These are phyloP conservation scores for Mystacides longicornis DNA, from an alignment of 2,888 invertebrate genomes.

Conservation along the genomic window DNA sequence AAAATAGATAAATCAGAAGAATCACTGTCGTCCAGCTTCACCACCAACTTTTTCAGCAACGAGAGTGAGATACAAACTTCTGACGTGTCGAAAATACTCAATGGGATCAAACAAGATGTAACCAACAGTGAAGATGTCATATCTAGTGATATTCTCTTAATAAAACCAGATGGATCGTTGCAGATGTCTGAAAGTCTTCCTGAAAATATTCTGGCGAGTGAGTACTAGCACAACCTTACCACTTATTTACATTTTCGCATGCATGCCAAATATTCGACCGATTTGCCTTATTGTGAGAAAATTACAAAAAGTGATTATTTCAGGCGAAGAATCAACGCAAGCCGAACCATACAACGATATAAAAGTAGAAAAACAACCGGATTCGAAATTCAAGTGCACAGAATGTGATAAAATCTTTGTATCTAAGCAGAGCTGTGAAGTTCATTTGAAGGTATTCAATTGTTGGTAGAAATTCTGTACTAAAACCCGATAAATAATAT, in stretches of 20 bases:
- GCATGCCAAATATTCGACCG: too few relatives aligned
- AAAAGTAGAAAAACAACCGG: background rate
- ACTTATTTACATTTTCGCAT: too few relatives aligned
- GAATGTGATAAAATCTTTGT: constrained; percentile 54
- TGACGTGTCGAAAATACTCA: background rate
- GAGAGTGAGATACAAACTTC: background rate
- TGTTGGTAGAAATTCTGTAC: too few relatives aligned
- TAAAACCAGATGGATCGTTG: background rate
- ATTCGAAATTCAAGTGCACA: constrained; percentile 40
- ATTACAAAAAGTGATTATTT: too few relatives aligned
- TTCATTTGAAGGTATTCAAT: constrained; percentile 51
- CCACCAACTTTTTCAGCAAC: background rate
- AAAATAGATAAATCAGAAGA: background rate
- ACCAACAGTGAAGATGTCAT: background rate
- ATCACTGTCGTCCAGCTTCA: background rate
- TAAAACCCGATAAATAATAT: background rate
- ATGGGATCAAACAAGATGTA: background rate
- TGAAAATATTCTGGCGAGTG: background rate
- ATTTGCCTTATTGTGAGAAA: too few relatives aligned
- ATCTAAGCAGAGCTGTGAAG: constrained; percentile 52
- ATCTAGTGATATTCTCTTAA: background rate
- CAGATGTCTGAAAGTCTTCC: background rate
- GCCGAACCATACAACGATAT: background rate
- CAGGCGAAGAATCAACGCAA: background rate
- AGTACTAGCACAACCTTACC: too few relatives aligned